Base-by-base conservation (phyloP, 2,888 invertebrate genomes). In the Tiliacea aurago region DNA sequence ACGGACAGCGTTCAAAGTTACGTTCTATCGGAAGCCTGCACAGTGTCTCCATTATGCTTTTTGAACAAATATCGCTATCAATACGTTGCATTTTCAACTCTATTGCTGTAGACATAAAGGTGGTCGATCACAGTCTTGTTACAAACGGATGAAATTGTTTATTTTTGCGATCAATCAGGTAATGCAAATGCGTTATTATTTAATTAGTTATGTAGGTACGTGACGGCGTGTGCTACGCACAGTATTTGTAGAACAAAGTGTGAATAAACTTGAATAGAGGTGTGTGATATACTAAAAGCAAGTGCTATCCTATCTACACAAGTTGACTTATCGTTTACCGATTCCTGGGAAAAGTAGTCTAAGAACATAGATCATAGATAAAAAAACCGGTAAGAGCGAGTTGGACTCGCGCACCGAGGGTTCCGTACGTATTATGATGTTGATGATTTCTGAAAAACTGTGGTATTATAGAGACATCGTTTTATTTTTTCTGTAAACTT, bases 21-120 rank as follows among this genome's bases (percentile, higher is more conserved):
- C 79, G 56, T 71, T 65, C 70, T 70, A 84, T 87, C 84, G 86
- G 86, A 86, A 86, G 83, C 84, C 91, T 91, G 90, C 86, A 83
- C 73, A 89, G 78, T 86, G 83, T 91, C 89, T 88, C 83, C 68
- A 71, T 85, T 82, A 84, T 78, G 78, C 70, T 74, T 79, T 79
- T 74, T 62, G 64, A 80, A 73, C 65, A 69, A 82, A 81, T 78
- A 79, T 63, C 28, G 23, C 58, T 58, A 67, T 59, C 59, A 64
- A 51, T 45, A 33, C 41, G 28, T 70, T n/a, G 47, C 56, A 78
- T 41, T 76, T 76, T 76, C n/a, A 74, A 77, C 86, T 72, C 59
- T 80, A 82, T 53, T 15, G 1, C 37, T 51, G 33, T 33, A 33
- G 7, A 37, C 4, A 58, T 78, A 71, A 68, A 76, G 75, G 23